Percentiles rank a stretch among this genome's conserved stretches.
These are phyloP conservation scores for Synergus laeviventris DNA, from an alignment of 2,888 invertebrate genomes.

Conservation along the genomic window DNA sequence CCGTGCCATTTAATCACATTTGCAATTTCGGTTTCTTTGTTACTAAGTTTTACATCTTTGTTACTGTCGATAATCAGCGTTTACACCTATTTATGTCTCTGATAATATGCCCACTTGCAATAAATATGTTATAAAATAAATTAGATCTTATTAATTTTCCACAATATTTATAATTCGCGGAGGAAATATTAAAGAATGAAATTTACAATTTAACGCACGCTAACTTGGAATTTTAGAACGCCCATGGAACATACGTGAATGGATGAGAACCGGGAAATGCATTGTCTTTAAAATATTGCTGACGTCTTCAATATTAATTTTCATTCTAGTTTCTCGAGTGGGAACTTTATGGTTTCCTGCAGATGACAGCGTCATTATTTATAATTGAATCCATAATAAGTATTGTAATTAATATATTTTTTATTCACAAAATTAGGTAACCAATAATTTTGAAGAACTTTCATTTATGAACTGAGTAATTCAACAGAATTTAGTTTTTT, in stretches of 20 bases:
- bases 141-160: neutral
- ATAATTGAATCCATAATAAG: neutral
- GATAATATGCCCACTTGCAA: neutral
- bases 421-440: neutral
- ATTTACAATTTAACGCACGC: slow-evolving; percentile 2
- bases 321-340: neutral
- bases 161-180: neutral
- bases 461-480: neutral
- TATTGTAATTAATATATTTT: neutral
- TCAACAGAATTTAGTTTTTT: too few relatives aligned
- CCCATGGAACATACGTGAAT: neutral
- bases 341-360: neutral
- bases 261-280: neutral
- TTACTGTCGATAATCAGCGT: neutral
- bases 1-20: slow-evolving; percentile 18
- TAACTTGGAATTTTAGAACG: neutral
- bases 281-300: slow-evolving; percentile 7
- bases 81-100: neutral
- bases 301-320: neutral
- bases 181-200: neutral
- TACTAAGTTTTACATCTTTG: neutral
- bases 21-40: slow-evolving; percentile 26
- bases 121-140: neutral
- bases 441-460: neutral
- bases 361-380: neutral